Evolutionary conservation across 2,113 vertebrate genomes (phyloP).

Genomic region (Eptatretus burgeri): DNA sequence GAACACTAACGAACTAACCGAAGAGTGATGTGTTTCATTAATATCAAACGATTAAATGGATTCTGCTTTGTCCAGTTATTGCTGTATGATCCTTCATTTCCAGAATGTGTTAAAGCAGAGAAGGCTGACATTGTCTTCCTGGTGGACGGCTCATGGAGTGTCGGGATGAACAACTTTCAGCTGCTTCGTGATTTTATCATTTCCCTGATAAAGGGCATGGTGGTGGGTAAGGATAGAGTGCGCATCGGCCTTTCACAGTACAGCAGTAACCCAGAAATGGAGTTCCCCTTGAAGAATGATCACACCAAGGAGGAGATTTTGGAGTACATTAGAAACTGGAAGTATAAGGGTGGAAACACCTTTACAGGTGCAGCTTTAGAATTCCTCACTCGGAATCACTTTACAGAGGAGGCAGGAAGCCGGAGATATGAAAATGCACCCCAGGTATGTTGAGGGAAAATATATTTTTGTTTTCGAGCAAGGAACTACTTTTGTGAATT

Average conservation of each 20-base stretch:
- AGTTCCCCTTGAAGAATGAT: slow-evolving; percentile 42
- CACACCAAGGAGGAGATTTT: slow-evolving; percentile 35
- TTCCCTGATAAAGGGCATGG: slow-evolving; percentile 16
- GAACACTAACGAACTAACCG: too few species aligned
- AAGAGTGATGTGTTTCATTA: too few species aligned
- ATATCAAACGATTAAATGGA: too few species aligned
- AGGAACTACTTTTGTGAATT: too few species aligned
- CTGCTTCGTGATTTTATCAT: slow-evolving; percentile 13
- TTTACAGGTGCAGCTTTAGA: slow-evolving; percentile 59
- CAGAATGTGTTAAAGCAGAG: slow-evolving; percentile 15
- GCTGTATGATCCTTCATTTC: slow-evolving; percentile 7
- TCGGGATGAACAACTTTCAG: slow-evolving; percentile 20
- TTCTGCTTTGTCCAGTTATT: too few species aligned
- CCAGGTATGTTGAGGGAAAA: slow-evolving; percentile 17
- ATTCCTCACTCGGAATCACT: slow-evolving; percentile 31
- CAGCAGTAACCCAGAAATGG: slow-evolving; percentile 26
- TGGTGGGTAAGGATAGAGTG: slow-evolving; percentile 36
- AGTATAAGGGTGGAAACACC: slow-evolving; percentile 33
- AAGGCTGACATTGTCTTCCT: slow-evolving; percentile 60
- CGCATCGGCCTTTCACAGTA: slow-evolving; percentile 49
- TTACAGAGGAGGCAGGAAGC: slow-evolving; percentile 35
- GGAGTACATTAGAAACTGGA: slow-evolving; percentile 39
- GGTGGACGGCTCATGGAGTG: slow-evolving; percentile 91
- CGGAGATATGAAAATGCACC: slow-evolving; percentile 40
- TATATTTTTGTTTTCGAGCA: too few species aligned